Evolutionary conservation across 2,113 vertebrate species (phyloP), one percentile per base, ranked within the genome.

Genomic region (Sterna hirundo): DNA sequence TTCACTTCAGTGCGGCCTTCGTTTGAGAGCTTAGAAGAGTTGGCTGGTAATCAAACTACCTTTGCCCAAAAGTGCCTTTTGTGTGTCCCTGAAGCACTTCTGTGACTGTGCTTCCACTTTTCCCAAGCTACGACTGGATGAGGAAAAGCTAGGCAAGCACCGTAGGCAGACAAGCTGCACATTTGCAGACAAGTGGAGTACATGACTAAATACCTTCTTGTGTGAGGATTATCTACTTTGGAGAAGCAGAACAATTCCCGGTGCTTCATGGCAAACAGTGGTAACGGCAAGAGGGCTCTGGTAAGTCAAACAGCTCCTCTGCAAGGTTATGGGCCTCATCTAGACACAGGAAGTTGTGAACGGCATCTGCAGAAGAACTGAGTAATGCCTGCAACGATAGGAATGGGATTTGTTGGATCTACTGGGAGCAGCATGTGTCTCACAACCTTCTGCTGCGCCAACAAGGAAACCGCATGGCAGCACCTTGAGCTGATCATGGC

Each of bases 81-180:
- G 4, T 20, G 5, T 51, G 22, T 58, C 38, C 38, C 52, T 88
- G 93, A 60, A 78, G 38, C 42, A 25, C 4, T 19, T 52, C 14
- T 5, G 1, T 40, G 30, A 86, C 10, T 11, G 15, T 92, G 44
- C 49, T 83, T 88, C 82, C 22, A 27, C 44, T 82, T 84, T 82
- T 14, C 8, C 29, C 0, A 0, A 40, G 23, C 52, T 86, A 38
- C 32, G 27, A 46, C 34, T 78, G 22, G 29, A 38, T 54, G 46
- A 88, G 20, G 58, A 61, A 83, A 80, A 87, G 8, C 15, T n/a
- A 49, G 30, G 46, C 40, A 86, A 90, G 15, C 40, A 65, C 25
- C 0, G 0, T 4, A 71, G 60, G 32, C 20, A 55, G 40, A 58
- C 13, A 82, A 66, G 19, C 44, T 32, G 25, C 60, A 36, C 30